Evolutionary conservation across 2,797 vertebrate species (phyloP).

Genomic region (Arctocebus calabarensis): DNA sequence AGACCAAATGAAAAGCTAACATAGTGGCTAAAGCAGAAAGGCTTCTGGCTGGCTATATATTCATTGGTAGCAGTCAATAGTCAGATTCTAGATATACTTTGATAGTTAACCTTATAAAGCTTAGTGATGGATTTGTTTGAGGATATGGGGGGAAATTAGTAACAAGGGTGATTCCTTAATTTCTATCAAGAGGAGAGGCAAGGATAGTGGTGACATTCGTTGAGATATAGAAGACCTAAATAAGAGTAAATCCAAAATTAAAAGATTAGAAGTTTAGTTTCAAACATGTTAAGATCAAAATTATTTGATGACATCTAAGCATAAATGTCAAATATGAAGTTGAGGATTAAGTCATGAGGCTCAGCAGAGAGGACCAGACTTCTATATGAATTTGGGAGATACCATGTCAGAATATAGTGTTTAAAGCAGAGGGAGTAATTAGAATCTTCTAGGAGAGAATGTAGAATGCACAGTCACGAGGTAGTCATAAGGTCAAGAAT

Average conservation of each 20-base stretch:
- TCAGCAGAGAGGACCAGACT: neutral
- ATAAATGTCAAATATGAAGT: neutral
- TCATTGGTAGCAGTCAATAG: neutral
- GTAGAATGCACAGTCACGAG: neutral
- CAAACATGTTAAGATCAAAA: neutral
- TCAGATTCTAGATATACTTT: neutral
- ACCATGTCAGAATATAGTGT: neutral
- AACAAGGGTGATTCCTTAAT: neutral
- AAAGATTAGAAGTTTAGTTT: constrained; percentile 20
- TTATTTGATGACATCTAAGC: constrained; percentile 36
- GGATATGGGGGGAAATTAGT: neutral
- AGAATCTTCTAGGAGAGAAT: neutral
- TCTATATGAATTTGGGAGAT: neutral
- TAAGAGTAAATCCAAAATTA: neutral
- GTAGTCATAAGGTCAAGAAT: neutral
- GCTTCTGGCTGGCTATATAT: neutral
- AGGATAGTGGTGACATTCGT: neutral
- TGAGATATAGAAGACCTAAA: neutral
- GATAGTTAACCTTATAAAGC: neutral
- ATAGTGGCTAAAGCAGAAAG: neutral
- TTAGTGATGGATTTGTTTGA: neutral
- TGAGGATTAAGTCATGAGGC: neutral
- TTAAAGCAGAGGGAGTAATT: neutral
- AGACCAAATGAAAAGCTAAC: neutral
- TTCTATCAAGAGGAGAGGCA: neutral